Evolutionary conservation across 2,888 invertebrate species (phyloP), one percentile per base, ranked within the genome.

Genomic region (Spialia ferax): DNA sequence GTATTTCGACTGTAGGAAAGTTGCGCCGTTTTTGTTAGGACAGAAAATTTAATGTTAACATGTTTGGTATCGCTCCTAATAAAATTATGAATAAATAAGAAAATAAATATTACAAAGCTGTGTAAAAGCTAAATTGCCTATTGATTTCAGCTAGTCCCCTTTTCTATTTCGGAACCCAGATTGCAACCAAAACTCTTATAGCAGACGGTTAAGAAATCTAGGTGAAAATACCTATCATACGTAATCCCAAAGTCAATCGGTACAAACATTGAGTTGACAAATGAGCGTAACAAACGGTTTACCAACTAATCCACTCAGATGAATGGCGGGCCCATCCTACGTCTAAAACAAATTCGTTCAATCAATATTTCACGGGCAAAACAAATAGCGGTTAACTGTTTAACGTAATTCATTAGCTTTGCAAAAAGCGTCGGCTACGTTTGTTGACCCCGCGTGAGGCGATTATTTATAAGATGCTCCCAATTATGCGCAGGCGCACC

Each of bases 331-430:
- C 54, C n/a, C 66, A 66, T 66, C 60, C 59, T 66, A 66, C 66
- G 60, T 42, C 56, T 23, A 54, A 20, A 73, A 70, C 57, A 69
- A 72, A 73, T 74, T 62, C 67, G 20, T 26, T 69, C 66, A 70
- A 74, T 74, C 63, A 71, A 74, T 75, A 73, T 74, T 68, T 61
- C 59, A 67, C 59, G 42, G 52, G 35, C 63, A 70, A 64, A 65
- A 70, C 63, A 57, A 63, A 62, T 62, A 52, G 65, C 54, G 69
- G 63, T 50, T 75, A 75, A 71, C 72, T 71, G 73, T 74, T 71
- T 63, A 50, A 22, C 26, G 15, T 15, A 42, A 42, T 42, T 70
- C 29, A 69, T 70, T 71, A 59, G 68, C 63, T 69, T 65, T 63
- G 71, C 65, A 61, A 71, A 69, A 70, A 62, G 57, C 29, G 42